Percentiles rank a stretch among this genome's conserved stretches.
Conservation (phyloP, 2,113 vertebrate genomes). For the Pyxicephalus adspersus region DNA sequence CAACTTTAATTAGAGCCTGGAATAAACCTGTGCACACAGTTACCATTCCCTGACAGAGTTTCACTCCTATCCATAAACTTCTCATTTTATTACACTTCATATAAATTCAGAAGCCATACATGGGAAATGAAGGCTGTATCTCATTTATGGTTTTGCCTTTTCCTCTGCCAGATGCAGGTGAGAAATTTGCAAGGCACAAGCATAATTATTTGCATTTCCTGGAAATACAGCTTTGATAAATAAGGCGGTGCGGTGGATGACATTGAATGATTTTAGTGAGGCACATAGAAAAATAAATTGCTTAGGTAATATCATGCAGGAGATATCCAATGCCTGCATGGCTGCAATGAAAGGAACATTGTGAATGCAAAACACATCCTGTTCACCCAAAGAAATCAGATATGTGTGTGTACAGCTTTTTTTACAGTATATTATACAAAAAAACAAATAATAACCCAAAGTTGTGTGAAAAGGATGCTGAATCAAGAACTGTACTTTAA, state of each 20-base stretch:
- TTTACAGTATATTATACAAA: neutral
- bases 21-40: neutral
- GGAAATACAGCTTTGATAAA: constrained; percentile 35
- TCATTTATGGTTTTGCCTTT: neutral
- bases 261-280: constrained; percentile 33
- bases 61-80: neutral
- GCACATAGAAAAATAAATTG: constrained; percentile 25
- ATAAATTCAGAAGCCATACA: neutral
- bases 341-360: neutral
- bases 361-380: neutral
- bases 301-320: neutral
- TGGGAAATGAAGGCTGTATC: neutral
- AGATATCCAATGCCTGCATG: neutral
- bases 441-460: neutral
- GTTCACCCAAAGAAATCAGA: neutral
- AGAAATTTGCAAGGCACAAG: constrained; percentile 32
- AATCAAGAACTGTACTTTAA: neutral
- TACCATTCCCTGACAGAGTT: neutral
- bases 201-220: constrained; percentile 27
- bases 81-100: neutral
- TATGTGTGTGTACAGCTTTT: neutral
- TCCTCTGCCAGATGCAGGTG: constrained; percentile 12
- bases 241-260: constrained; percentile 16
- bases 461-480: neutral
- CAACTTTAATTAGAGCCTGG: too few species aligned